Evolutionary conservation across 2,797 vertebrate species (phyloP).

Genomic region (Percopsis omiscomaycus): DNA sequence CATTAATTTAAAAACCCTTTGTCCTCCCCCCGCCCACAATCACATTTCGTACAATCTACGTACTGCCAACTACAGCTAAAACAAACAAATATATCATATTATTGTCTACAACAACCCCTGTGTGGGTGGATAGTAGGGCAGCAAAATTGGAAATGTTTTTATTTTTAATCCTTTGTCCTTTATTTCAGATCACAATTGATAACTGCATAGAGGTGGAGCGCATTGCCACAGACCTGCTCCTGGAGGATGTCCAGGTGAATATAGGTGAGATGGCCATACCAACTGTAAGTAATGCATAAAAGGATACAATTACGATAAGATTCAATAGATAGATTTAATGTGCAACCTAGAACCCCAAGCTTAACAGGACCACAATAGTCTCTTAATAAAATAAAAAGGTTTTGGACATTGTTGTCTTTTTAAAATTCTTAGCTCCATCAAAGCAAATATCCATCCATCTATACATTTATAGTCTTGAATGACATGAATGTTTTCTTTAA

Average conservation of each 20-base stretch:
- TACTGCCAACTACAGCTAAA: neutral
- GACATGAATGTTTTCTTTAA: conserved; percentile 7
- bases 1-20: no score
- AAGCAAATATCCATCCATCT: neutral
- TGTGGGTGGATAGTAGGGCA: no score
- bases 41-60: no score
- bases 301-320: neutral
- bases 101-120: no score
- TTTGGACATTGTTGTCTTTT: no score
- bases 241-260: conserved; percentile 74
- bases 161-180: neutral
- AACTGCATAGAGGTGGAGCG: conserved; percentile 81
- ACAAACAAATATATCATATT: neutral
- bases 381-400: no score
- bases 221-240: conserved; percentile 74
- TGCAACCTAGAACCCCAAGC: no score
- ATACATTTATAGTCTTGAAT: neutral
- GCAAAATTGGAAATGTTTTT: neutral
- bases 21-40: no score
- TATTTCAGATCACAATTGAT: conserved; percentile 75
- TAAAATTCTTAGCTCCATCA: neutral
- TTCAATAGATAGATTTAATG: no score
- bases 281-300: no score
- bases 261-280: conserved; percentile 51
- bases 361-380: no score